These are phyloP conservation scores for Astyanax mexicanus DNA, from an alignment of 2,797 vertebrate genomes.

Conservation along the genomic window DNA sequence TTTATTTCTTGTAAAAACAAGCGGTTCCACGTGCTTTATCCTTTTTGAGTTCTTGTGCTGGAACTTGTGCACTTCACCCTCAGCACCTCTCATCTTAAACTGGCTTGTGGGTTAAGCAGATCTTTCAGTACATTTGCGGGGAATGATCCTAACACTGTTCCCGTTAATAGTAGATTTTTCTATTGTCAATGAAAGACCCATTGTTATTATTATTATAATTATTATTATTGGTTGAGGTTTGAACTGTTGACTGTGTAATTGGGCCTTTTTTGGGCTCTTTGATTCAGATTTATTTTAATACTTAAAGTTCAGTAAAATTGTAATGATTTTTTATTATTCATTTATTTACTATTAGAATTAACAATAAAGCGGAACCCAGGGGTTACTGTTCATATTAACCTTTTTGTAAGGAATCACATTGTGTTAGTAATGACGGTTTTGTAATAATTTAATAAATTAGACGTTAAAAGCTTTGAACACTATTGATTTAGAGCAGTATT, in stretches of 20 bases:
- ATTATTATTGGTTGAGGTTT: conserved; percentile 18
- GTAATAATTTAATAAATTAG: no score
- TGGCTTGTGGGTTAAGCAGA: conserved; percentile 34
- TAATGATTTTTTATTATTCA: background rate
- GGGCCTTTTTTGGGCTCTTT: no score
- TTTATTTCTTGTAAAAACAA: conserved; percentile 51
- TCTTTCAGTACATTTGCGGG: conserved; percentile 20
- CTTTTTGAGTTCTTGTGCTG: conserved; percentile 54
- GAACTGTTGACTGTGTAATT: background rate
- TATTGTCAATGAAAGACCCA: background rate
- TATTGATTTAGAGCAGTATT: background rate
- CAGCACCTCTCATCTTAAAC: conserved; percentile 45
- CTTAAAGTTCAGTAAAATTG: background rate
- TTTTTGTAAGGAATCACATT: no score
- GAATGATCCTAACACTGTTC: conserved; percentile 34
- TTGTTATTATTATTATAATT: no score
- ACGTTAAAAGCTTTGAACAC: no score
- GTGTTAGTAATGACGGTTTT: no score
- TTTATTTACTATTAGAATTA: no score
- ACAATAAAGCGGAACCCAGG: no score
- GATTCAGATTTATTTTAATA: background rate
- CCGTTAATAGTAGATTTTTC: conserved; percentile 10
- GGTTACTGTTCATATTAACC: no score
- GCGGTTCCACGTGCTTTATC: conserved; percentile 28
- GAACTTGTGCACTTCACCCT: conserved; percentile 45